Base-by-base conservation (phyloP, 92 coral and sea anemone species). In the Porites rus region DNA sequence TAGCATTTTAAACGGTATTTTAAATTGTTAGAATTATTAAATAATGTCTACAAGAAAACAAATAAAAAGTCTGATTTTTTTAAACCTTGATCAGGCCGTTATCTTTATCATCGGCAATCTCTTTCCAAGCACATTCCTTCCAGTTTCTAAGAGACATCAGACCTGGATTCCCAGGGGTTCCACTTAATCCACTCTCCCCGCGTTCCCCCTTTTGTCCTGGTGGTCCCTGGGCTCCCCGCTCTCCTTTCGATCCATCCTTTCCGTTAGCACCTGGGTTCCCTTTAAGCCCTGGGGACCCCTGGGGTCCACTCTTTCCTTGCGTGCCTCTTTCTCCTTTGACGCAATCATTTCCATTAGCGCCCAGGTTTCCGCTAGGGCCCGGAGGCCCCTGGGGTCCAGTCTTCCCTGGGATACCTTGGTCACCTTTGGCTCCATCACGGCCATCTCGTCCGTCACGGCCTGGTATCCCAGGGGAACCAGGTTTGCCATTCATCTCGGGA, bases 191-290 rank as follows among this genome's bases (percentile, higher is more conserved):
- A 14, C 19, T 70, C 53, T 38, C 50, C 1, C 60, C 76, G 6
- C 76, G 58, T 28, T 72, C 76, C 58, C 76, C 60, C 50, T 72
- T 72, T 72, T 18, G 76, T 6, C 65, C 20, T 17, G 65, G 59
- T 54, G 59, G 59, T 8, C 59, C 59, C 14, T 5, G 16, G 11
- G 11, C n/a, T 7, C 58, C 76, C 52, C 20, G 9, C 9, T 17
- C 25, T 8, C 59, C 59, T 8, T 8, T 8, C 10, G 62, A 31
- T 73, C 77, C 77, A 17, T 8, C 7, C 4, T 59, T 52, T 13
- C 76, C 76, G 7, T 24, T 46, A 1, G 1, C 50, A 17, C 77
- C 77, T 21, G 18, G 62, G 8, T 18, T 11, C 19, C 62, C 77
- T 13, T 61, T 17, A 5, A 13, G n/a, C 14, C 65, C 65, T 61